Percentiles rank a stretch among this genome's conserved stretches.
These are phyloP conservation scores for Macrostomum cliftonense DNA, from an alignment of 2,888 invertebrate genomes.

Conservation along the genomic window DNA sequence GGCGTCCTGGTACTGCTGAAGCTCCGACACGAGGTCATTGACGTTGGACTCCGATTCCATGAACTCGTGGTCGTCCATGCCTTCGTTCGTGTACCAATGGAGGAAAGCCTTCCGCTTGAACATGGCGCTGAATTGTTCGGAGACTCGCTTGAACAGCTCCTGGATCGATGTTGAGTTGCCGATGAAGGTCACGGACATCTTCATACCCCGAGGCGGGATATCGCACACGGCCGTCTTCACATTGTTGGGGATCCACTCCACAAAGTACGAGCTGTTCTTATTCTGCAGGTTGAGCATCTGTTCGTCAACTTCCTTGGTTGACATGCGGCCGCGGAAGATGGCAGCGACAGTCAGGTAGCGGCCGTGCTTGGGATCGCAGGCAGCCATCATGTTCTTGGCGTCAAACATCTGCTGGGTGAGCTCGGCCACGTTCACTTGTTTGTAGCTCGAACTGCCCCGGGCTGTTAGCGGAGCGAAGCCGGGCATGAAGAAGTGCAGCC, in stretches of 20 bases:
- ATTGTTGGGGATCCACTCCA: constrained; percentile 80
- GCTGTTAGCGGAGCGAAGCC: constrained; percentile 73
- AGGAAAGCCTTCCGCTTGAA: constrained; percentile 51
- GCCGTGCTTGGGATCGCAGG: constrained; percentile 76
- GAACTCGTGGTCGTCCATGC: constrained; percentile 94
- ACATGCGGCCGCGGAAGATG: constrained; percentile 73
- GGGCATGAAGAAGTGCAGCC: constrained; percentile 71
- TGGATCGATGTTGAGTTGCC: constrained; percentile 75
- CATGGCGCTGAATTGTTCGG: constrained; percentile 55
- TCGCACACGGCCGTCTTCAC: constrained; percentile 75
- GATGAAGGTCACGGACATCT: constrained; percentile 79
- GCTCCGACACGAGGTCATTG: constrained; percentile 45
- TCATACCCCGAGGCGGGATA: constrained; percentile 69
- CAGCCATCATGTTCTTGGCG: constrained; percentile 90
- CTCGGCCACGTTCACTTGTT: constrained; percentile 64
- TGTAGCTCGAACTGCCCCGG: constrained; percentile 61
- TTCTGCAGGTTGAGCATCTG: constrained; percentile 84
- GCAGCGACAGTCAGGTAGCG: constrained; percentile 66
- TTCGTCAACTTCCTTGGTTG: constrained; percentile 82
- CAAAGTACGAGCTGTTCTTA: constrained; percentile 68
- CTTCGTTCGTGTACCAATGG: constrained; percentile 92
- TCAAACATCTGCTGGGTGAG: constrained; percentile 70
- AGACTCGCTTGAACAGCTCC: constrained; percentile 68
- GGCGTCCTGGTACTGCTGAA: constrained; percentile 35
- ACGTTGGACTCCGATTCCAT: constrained; percentile 88